These are phyloP conservation scores for Eupithecia inturbata DNA, from an alignment of 2,888 invertebrate genomes.

Conservation along the genomic window DNA sequence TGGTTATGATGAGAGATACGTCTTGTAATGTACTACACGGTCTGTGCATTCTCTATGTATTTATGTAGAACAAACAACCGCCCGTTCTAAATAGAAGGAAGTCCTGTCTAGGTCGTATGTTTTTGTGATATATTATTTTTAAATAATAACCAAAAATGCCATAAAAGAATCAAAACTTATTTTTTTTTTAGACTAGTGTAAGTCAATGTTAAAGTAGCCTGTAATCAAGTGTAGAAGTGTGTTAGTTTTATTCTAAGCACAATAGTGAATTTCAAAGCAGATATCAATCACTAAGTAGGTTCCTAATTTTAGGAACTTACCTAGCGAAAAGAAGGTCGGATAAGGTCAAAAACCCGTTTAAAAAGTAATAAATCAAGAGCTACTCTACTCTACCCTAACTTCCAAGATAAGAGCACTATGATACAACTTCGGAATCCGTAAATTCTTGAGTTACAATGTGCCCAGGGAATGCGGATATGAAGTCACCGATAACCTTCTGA, in stretches of 20 bases:
- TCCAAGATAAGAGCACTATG: constrained; percentile 21
- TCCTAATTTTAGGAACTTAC: not conserved
- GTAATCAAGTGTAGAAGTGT: too few species aligned
- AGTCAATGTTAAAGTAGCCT: too few species aligned
- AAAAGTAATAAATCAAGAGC: constrained; percentile 29
- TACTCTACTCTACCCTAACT: constrained; percentile 20
- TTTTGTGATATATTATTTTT: not conserved
- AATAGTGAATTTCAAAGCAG: not conserved
- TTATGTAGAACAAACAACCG: not conserved
- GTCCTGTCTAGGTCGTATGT: not conserved
- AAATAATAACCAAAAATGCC: not conserved
- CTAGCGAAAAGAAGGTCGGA: not conserved
- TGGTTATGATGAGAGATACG: constrained; percentile 25
- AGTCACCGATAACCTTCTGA: constrained; percentile 18
- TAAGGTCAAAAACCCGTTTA: constrained; percentile 11
- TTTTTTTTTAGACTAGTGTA: too few species aligned
- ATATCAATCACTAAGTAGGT: not conserved
- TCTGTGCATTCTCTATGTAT: not conserved
- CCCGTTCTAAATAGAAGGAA: not conserved
- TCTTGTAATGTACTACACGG: not conserved
- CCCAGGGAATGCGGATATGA: constrained; percentile 39
- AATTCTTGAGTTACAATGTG: constrained; percentile 26
- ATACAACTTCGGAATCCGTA: constrained; percentile 2
- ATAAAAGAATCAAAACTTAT: not conserved
- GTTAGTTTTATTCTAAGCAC: not conserved